Conservation (phyloP, 37 sponge, comb jelly and placozoan species). For the Beroe ovata region DNA sequence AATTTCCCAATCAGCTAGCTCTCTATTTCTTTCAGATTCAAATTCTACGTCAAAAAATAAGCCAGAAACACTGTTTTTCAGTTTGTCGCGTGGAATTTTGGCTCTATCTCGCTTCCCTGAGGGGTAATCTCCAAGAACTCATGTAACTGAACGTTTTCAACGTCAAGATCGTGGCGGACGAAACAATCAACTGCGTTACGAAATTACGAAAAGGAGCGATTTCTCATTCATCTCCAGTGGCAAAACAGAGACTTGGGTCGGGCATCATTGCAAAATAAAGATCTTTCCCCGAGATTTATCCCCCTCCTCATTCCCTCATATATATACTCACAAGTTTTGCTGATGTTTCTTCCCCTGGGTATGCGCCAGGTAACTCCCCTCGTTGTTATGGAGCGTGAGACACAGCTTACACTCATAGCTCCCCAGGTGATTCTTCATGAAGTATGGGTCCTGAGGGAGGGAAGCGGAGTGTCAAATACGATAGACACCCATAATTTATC, state of each 20-base stretch:
- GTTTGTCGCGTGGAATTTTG: too few species aligned
- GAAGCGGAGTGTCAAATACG: too few species aligned
- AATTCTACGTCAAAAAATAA: too few species aligned
- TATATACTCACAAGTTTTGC: conserved; percentile 84
- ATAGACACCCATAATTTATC: too few species aligned
- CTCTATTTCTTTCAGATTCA: too few species aligned
- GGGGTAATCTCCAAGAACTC: too few species aligned
- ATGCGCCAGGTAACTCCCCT: conserved; percentile 96
- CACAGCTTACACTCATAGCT: conserved; percentile 98
- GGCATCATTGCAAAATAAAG: too few species aligned
- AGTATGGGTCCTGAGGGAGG: conserved; percentile 91
- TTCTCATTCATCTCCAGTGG: background rate
- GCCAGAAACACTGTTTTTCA: too few species aligned
- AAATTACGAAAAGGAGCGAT: background rate
- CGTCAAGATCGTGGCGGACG: background rate
- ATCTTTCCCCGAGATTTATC: too few species aligned
- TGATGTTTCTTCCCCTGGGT: conserved; percentile 98
- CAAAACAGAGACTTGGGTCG: background rate
- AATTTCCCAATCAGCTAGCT: too few species aligned
- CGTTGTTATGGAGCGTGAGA: conserved; percentile 88
- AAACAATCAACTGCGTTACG: background rate
- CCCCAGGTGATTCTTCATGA: conserved; percentile 97
- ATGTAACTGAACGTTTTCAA: background rate
- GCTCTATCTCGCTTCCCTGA: too few species aligned
- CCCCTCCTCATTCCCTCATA: too few species aligned